A percentile compares a stretch with the other conserved stretches of the same genome.
Conservation (phyloP, 2,113 vertebrate species). For the Ascaphus truei region DNA sequence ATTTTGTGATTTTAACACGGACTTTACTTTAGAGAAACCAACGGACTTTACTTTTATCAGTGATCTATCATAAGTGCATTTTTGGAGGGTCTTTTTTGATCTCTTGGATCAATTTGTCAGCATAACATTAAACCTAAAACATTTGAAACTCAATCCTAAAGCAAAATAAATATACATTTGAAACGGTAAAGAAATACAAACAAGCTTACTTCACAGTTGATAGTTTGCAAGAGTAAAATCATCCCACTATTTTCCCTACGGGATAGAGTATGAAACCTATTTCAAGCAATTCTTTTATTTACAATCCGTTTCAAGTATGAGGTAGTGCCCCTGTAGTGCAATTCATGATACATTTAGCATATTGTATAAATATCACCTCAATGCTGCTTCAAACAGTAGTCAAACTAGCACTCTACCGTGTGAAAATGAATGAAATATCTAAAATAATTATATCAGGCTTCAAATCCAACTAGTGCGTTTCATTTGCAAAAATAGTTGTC, state of each 20-base stretch:
- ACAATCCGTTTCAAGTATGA: slow-evolving; percentile 12
- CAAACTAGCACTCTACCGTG: neutral
- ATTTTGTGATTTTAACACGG: too few species aligned
- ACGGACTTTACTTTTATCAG: too few species aligned
- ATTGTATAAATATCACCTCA: neutral
- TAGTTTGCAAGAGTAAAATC: neutral
- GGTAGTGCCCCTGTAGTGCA: slow-evolving; percentile 14
- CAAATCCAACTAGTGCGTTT: too few species aligned
- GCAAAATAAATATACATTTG: slow-evolving; percentile 13
- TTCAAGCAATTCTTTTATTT: slow-evolving; percentile 16
- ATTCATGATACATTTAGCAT: slow-evolving; percentile 16
- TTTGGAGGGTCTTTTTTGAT: too few species aligned
- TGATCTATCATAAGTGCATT: too few species aligned
- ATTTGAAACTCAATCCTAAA: too few species aligned
- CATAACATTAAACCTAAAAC: too few species aligned
- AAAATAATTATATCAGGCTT: neutral
- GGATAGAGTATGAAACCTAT: slow-evolving; percentile 18
- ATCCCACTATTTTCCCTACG: slow-evolving; percentile 18
- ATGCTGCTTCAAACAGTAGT: neutral
- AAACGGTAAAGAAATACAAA: slow-evolving; percentile 2
- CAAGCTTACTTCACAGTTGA: neutral
- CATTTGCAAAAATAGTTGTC: too few species aligned
- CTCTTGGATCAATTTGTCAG: too few species aligned
- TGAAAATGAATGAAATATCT: slow-evolving; percentile 19
- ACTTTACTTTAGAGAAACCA: too few species aligned